A percentile compares a stretch with the other conserved stretches of the same genome.
Conservation (phyloP, 2,888 invertebrate genomes). For the Perdita meconis region DNA sequence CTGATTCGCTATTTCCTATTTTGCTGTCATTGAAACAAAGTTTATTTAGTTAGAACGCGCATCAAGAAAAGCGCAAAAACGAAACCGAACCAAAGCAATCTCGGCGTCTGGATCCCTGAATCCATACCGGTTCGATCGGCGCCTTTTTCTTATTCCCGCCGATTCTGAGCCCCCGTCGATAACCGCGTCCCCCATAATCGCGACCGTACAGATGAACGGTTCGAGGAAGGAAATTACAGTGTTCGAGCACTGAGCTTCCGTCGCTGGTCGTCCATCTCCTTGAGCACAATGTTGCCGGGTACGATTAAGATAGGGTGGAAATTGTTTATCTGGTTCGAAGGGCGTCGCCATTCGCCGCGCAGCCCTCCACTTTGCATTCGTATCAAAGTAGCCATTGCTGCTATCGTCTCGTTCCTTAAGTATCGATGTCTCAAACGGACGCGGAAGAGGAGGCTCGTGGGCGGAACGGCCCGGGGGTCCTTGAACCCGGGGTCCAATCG, state of each 20-base stretch:
- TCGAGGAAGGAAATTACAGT: constrained; percentile 29
- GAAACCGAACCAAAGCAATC: too few species aligned
- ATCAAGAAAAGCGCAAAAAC: too few species aligned
- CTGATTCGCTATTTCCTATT: too few species aligned
- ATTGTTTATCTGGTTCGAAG: constrained; percentile 35
- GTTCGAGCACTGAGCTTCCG: constrained; percentile 23
- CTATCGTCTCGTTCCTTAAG: neutral
- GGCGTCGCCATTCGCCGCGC: neutral
- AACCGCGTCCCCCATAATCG: constrained; percentile 22
- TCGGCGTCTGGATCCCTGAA: neutral
- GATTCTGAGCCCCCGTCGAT: constrained; percentile 7
- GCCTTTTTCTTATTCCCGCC: constrained; percentile 18
- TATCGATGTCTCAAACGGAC: neutral
- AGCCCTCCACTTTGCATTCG: neutral
- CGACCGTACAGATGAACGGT: constrained; percentile 20
- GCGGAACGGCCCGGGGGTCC: neutral
- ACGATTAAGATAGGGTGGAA: constrained; percentile 35
- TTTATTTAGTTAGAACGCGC: too few species aligned
- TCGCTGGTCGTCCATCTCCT: constrained; percentile 8
- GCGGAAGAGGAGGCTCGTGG: constrained; percentile 4
- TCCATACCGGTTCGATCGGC: neutral
- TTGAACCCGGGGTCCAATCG: neutral
- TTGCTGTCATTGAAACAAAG: too few species aligned
- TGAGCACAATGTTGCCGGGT: constrained; percentile 30
- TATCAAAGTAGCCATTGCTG: neutral